Percentiles rank a stretch among this genome's conserved stretches.
Evolutionary conservation across 2,797 vertebrate species (phyloP).

Genomic region (Sparidentex hasta): DNA sequence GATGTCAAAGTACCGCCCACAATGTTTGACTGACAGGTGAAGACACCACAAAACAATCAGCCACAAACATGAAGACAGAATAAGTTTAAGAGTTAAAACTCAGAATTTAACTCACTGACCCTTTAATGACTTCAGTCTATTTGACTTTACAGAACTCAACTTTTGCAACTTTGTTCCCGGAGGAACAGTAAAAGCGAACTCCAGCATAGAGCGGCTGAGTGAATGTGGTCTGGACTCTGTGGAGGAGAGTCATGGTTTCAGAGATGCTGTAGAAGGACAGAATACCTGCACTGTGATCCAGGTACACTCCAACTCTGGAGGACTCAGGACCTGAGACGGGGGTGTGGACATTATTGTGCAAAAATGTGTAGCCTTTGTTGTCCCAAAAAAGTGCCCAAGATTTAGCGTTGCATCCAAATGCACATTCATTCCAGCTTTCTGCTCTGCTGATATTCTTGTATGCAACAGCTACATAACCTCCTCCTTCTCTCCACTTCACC

Average conservation of each 20-base stretch:
- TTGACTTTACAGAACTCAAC: conserved; percentile 9
- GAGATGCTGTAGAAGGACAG: too few species aligned
- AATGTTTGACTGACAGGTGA: too few species aligned
- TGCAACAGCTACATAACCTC: background rate
- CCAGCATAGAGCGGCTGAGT: too few species aligned
- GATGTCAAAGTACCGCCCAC: background rate
- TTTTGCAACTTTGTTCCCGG: too few species aligned
- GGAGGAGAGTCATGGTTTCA: background rate
- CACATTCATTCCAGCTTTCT: too few species aligned
- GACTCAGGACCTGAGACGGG: background rate
- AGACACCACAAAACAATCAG: background rate
- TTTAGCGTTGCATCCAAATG: conserved; percentile 1
- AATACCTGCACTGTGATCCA: too few species aligned
- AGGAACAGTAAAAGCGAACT: background rate
- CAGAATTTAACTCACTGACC: background rate
- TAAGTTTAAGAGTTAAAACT: background rate
- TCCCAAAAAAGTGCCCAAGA: too few species aligned
- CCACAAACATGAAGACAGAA: background rate
- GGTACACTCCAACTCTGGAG: conserved; percentile 6
- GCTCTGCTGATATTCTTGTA: conserved; percentile 7
- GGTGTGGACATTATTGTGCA: background rate
- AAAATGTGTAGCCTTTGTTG: too few species aligned
- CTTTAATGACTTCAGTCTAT: background rate
- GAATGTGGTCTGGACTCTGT: too few species aligned
- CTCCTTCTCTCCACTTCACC: background rate